These are phyloP conservation scores for Coleophora deauratella DNA, from an alignment of 2,888 invertebrate genomes.

Conservation along the genomic window DNA sequence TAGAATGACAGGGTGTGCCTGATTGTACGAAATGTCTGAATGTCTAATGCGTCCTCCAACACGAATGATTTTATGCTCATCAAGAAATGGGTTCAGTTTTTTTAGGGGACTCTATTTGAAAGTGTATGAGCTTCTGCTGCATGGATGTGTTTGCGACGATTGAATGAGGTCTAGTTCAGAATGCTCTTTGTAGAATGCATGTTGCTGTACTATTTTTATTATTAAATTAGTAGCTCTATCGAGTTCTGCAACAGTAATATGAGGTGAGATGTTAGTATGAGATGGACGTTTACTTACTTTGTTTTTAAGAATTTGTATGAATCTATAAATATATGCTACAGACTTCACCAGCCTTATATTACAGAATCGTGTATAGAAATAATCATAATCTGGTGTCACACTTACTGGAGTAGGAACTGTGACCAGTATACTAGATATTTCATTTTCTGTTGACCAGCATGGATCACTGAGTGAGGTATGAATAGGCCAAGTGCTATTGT, in stretches of 20 bases:
- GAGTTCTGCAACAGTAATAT: not conserved
- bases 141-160: not conserved
- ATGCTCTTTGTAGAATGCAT: constrained; percentile 1
- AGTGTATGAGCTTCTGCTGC: no score
- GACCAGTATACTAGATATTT: not conserved
- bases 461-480: not conserved
- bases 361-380: not conserved
- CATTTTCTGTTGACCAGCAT: not conserved
- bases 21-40: constrained; percentile 10
- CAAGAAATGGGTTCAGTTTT: constrained; percentile 3
- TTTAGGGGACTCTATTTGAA: not conserved
- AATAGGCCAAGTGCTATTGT: not conserved
- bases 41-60: constrained; percentile 10
- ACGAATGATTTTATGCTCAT: constrained; percentile 3
- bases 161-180: not conserved
- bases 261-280: no score
- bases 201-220: not conserved
- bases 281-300: not conserved
- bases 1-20: constrained; percentile 9
- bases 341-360: not conserved
- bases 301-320: not conserved
- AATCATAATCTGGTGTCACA: not conserved
- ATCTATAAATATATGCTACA: constrained; percentile 5
- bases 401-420: not conserved
- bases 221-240: not conserved